Conservation (phyloP, 1,140 invertebrate genomes). For the Drosophila repletoides region DNA sequence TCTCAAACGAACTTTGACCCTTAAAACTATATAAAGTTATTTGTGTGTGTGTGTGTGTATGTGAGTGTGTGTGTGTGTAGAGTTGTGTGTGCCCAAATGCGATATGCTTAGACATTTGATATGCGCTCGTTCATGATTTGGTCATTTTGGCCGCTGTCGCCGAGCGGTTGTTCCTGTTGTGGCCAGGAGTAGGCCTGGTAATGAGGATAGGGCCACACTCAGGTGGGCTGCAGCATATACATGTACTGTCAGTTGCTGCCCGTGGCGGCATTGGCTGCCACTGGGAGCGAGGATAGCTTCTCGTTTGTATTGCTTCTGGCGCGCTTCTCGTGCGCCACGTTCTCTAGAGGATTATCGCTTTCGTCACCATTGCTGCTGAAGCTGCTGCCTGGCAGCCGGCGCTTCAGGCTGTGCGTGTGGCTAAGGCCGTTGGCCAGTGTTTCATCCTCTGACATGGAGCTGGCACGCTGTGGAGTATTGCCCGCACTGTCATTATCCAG, state of each 20-base stretch:
- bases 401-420: constrained; percentile 50
- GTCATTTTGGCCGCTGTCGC: constrained; percentile 26
- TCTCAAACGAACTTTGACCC: too few species aligned
- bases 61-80: constrained; percentile 36
- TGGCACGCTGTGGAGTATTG: constrained; percentile 68
- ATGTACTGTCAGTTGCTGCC: constrained; percentile 79
- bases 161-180: background rate
- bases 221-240: constrained; percentile 71
- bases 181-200: constrained; percentile 20
- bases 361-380: constrained; percentile 78
- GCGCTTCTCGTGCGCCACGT: constrained; percentile 49
- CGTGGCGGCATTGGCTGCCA: constrained; percentile 22
- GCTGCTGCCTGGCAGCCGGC: constrained; percentile 68
- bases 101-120: constrained; percentile 81
- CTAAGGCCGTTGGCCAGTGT: constrained; percentile 49
- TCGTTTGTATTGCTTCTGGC: constrained; percentile 35
- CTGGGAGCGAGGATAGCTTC: background rate
- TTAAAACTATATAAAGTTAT: too few species aligned
- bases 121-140: constrained; percentile 73
- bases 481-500: constrained; percentile 76
- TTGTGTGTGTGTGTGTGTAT: constrained; percentile 22
- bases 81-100: constrained; percentile 71
- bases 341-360: constrained; percentile 64
- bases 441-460: constrained; percentile 77
- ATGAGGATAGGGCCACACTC: constrained; percentile 50